Evolutionary conservation across 2,113 vertebrate genomes (phyloP), one percentile per base, ranked within the genome.

Genomic region (Grallaria varia): DNA sequence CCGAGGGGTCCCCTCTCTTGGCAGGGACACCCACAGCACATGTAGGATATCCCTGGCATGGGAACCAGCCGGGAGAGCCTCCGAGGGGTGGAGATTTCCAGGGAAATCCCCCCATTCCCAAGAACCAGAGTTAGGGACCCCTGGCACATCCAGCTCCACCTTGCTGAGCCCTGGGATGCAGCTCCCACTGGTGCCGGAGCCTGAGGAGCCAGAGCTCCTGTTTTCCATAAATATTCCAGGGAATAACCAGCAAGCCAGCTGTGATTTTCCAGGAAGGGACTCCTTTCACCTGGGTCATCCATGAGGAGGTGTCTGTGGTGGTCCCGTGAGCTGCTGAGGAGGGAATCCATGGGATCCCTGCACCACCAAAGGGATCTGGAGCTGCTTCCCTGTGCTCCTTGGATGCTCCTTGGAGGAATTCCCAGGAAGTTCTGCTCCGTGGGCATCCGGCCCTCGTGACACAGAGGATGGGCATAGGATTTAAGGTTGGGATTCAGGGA

Each of bases 1-100:
- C 56, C 1, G 5, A n/a, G 60, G 2, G 1, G 10, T 66, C 37
- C 40, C 44, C 60, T 31, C 14, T 35, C 15, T 31, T 55, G 23
- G 4, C 28, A 50, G n/a, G 11, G 14, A 13, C 21, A 78, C 50
- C 50, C 20, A 2, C 7, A 10, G 30, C 71, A 11, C 27, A 20
- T 6, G 17, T 14, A 2, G 14, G 66, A 21, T 10, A 3, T 44
- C 23, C 18, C 50, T 2, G 0, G n/a, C 25, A 21, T 0, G 0
- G 80, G 63, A 76, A 35, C 30, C 4, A 13, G 44, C 47, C 33
- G 1, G 3, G 6, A 35, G 56, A 71, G 47, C n/a, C n/a, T n/a
- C n/a, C n/a, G n/a, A n/a, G n/a, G n/a, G n/a, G n/a, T n/a, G n/a
- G n/a, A n/a, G n/a, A n/a, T n/a, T n/a, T 77, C 39, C 72, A 86